A percentile compares a stretch with the other conserved stretches of the same genome.
These are phyloP conservation scores for Trichosurus vulpecula DNA, from an alignment of 2,797 vertebrate species.

Conservation along the genomic window DNA sequence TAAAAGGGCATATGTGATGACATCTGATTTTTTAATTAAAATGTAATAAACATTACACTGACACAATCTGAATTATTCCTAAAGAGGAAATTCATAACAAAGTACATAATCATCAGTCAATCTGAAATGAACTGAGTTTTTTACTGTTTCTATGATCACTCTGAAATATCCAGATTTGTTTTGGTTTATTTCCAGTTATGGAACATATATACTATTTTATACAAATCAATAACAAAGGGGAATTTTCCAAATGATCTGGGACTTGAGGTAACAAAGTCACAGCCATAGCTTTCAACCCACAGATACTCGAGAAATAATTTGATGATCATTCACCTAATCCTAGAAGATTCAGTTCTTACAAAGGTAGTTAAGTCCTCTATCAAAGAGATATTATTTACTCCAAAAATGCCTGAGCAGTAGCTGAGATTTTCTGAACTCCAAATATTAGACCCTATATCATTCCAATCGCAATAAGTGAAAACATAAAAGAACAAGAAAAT, in stretches of 20 bases:
- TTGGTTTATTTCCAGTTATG: background rate
- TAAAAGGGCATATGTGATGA: background rate
- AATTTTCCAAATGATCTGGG: background rate
- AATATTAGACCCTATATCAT: background rate
- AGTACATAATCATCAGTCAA: background rate
- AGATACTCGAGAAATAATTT: slow-evolving; percentile 19
- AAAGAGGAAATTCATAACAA: background rate
- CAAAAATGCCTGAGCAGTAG: slow-evolving; percentile 2
- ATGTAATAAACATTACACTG: background rate
- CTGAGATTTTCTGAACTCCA: slow-evolving; percentile 9
- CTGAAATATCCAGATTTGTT: slow-evolving; percentile 13
- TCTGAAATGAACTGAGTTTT: background rate
- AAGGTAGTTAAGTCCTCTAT: slow-evolving; percentile 14
- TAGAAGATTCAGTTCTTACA: background rate
- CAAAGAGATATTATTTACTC: background rate
- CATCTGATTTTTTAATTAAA: background rate
- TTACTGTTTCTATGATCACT: background rate
- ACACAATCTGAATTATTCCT: background rate
- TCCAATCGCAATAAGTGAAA: slow-evolving; percentile 25
- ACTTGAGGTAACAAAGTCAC: background rate
- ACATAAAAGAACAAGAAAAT: slow-evolving; percentile 34
- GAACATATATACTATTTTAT: background rate
- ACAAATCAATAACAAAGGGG: too few relatives aligned
- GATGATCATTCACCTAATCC: background rate
- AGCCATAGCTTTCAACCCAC: slow-evolving; percentile 36